A percentile compares a stretch with the other conserved stretches of the same genome.
phyloP scores from a whole-genome alignment of 2,888 invertebrate genomes.

The Druceiella hillmani region DNA sequence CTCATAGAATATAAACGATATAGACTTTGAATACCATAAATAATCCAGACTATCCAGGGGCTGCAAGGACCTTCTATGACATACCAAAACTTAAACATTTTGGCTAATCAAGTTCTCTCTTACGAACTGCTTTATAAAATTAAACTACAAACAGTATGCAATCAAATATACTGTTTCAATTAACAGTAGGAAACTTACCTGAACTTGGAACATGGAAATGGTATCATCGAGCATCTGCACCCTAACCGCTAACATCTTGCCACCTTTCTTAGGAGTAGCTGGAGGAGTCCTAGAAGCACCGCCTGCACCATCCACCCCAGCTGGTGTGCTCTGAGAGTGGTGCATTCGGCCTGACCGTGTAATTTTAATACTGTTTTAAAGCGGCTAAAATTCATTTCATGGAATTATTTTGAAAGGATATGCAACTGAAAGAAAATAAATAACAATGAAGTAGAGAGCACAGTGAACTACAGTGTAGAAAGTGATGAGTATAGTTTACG shows the following conservation, averaged over 20 bases:
- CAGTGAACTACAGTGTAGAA: too few relatives aligned
- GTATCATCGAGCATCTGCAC: conserved; percentile 89
- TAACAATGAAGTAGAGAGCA: too few relatives aligned
- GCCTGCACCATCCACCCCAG: conserved; percentile 72
- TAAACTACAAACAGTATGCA: conserved; percentile 12
- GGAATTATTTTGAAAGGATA: background rate
- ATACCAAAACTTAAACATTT: too few relatives aligned
- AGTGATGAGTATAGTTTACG: too few relatives aligned
- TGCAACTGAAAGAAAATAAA: too few relatives aligned
- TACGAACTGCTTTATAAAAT: conserved; percentile 3
- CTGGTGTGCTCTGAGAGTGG: conserved; percentile 79
- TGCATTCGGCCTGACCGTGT: conserved; percentile 60
- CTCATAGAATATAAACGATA: too few relatives aligned
- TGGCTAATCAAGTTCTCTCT: too few relatives aligned
- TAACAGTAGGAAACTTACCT: conserved; percentile 56
- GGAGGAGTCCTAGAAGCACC: conserved; percentile 62
- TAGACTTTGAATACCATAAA: too few relatives aligned
- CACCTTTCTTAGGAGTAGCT: conserved; percentile 74
- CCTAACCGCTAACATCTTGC: conserved; percentile 83
- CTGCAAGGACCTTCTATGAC: too few relatives aligned
- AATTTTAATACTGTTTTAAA: background rate
- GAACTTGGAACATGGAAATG: conserved; percentile 86
- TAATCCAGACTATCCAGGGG: too few relatives aligned
- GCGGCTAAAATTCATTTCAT: background rate
- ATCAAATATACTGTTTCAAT: conserved; percentile 7